These are phyloP conservation scores for Epinotia nisella DNA, from an alignment of 2,888 invertebrate genomes.

Conservation along the genomic window DNA sequence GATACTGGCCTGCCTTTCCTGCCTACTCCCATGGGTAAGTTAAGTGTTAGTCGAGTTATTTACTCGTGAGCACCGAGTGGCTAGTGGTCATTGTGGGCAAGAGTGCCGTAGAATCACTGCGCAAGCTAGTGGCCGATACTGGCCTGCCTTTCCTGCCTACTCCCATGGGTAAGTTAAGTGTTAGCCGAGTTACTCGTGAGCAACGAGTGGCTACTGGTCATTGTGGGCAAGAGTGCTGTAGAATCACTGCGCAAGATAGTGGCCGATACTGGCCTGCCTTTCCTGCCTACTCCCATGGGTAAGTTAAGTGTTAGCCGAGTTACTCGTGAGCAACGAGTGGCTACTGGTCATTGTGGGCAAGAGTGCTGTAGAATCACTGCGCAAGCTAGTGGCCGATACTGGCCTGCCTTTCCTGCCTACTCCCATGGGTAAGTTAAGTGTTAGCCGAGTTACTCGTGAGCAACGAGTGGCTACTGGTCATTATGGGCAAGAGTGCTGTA, in stretches of 20 bases:
- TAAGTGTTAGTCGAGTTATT: constrained; percentile 79
- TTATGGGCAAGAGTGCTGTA: constrained; percentile 84
- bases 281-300: constrained; percentile 78
- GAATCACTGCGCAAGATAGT: constrained; percentile 88
- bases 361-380: constrained; percentile 88
- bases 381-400: constrained; percentile 88
- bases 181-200: constrained; percentile 85
- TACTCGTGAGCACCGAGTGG: constrained; percentile 88
- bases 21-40: constrained; percentile 96
- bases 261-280: constrained; percentile 90
- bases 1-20: constrained; percentile 93
- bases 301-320: background rate
- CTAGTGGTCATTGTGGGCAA: constrained; percentile 96
- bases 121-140: constrained; percentile 88
- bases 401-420: constrained; percentile 90
- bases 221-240: constrained; percentile 96
- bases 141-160: constrained; percentile 96
- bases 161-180: background rate
- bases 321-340: too few relatives aligned
- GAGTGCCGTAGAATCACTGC: constrained; percentile 90
- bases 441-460: too few relatives aligned
- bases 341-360: too few relatives aligned
- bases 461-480: too few relatives aligned
- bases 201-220: constrained; percentile 93
- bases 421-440: background rate